A percentile compares a stretch with the other conserved stretches of the same genome.
phyloP scores from a whole-genome alignment of 2,888 invertebrate genomes.

The Colletes collaris region DNA sequence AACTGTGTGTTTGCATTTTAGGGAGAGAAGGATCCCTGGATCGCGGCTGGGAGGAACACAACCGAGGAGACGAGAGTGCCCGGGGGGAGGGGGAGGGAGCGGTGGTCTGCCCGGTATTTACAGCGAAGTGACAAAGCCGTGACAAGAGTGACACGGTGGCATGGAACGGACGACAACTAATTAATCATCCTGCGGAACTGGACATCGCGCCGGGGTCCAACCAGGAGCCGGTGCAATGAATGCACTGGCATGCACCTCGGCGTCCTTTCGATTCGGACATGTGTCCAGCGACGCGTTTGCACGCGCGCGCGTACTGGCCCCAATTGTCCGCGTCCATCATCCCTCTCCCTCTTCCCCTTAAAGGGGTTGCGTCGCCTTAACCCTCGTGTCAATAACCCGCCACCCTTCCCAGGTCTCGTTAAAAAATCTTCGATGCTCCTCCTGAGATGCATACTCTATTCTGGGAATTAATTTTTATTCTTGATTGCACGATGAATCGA shows the following conservation, averaged over 20 bases:
- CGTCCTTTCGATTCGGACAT: conserved; percentile 70
- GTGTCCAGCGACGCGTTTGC: conserved; percentile 49
- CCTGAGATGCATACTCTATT: too few species aligned
- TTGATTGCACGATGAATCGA: too few species aligned
- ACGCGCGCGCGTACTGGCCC: conserved; percentile 2
- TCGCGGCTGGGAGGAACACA: conserved; percentile 19
- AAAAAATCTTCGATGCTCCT: too few species aligned
- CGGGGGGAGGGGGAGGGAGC: not conserved
- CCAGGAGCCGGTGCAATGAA: conserved; percentile 70
- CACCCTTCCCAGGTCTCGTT: too few species aligned
- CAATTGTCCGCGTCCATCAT: conserved; percentile 51
- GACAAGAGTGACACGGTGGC: conserved; percentile 82
- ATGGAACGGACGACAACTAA: conserved; percentile 82
- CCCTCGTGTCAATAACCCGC: too few species aligned
- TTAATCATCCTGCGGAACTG: conserved; percentile 80
- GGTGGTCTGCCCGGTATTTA: conserved; percentile 72
- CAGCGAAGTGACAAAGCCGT: conserved; percentile 82
- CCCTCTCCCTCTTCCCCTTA: conserved; percentile 10
- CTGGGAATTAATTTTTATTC: too few species aligned
- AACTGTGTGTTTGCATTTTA: conserved; percentile 52
- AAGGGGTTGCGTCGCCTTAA: too few species aligned
- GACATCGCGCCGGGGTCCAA: conserved; percentile 46
- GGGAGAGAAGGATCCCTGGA: conserved; percentile 25
- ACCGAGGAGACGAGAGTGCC: conserved; percentile 25
- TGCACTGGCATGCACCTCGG: conserved; percentile 74